Conservation (phyloP, 2,797 vertebrate species). For the Acanthornis magna region DNA sequence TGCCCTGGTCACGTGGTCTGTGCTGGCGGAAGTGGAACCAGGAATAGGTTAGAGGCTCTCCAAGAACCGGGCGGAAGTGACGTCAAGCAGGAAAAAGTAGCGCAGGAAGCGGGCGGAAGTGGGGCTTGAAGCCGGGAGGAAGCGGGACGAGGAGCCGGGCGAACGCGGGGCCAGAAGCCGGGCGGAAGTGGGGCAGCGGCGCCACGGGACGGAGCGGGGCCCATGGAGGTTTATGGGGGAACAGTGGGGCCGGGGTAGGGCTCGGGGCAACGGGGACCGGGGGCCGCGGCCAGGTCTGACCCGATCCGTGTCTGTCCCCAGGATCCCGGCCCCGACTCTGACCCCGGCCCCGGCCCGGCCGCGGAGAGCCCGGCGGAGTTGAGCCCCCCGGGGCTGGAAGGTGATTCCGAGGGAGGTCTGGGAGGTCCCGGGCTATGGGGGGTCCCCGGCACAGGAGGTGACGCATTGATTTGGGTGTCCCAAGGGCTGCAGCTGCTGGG, state of each 20-base stretch:
- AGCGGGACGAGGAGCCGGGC: too few species aligned
- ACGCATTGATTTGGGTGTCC: background rate
- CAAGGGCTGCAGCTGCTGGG: background rate
- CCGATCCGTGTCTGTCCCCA: background rate
- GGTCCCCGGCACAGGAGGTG: background rate
- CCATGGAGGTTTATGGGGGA: background rate
- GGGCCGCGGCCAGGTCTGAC: background rate
- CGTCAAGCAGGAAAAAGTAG: background rate
- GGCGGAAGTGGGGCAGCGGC: background rate
- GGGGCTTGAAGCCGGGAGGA: background rate
- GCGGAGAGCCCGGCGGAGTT: background rate
- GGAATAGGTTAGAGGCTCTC: too few species aligned
- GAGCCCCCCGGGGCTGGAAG: slow-evolving; percentile 40
- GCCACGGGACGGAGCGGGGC: background rate
- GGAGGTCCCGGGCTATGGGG: too few species aligned
- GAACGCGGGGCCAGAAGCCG: background rate
- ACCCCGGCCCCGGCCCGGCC: background rate
- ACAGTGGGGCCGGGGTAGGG: background rate
- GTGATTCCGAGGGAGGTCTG: background rate
- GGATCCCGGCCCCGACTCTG: background rate
- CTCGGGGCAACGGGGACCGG: background rate
- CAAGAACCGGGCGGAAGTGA: too few species aligned
- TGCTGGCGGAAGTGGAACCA: background rate
- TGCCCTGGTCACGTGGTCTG: background rate
- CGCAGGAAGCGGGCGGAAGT: background rate